These are phyloP conservation scores for Pitangus sulphuratus DNA, from an alignment of 2,797 vertebrate species.

Conservation along the genomic window DNA sequence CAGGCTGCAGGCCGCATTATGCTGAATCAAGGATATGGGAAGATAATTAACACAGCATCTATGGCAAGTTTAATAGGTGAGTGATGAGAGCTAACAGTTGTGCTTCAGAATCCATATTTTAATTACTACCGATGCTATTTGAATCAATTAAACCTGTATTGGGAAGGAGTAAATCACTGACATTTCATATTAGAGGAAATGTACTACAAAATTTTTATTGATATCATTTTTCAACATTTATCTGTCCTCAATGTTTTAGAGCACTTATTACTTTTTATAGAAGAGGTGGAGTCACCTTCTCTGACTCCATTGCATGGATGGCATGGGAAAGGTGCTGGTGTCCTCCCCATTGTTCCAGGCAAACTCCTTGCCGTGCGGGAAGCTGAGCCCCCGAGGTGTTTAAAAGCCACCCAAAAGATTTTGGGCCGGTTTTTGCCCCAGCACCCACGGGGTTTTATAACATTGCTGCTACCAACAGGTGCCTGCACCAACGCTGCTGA, in stretches of 20 bases:
- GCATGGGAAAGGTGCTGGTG: neutral
- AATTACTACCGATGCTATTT: constrained; percentile 76
- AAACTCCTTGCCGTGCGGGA: neutral
- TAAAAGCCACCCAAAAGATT: neutral
- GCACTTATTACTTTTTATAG: constrained; percentile 62
- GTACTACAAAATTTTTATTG: constrained; percentile 73
- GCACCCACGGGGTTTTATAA: constrained; percentile 34
- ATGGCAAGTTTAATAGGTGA: constrained; percentile 97
- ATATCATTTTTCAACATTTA: constrained; percentile 74
- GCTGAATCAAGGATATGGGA: constrained; percentile 93
- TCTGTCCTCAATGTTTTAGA: constrained; percentile 66
- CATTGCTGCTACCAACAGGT: constrained; percentile 85
- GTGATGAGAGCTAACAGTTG: constrained; percentile 84
- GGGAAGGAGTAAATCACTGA: constrained; percentile 73
- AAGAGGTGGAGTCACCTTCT: constrained; percentile 1
- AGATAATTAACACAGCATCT: constrained; percentile 97
- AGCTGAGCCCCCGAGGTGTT: neutral
- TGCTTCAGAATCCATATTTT: constrained; percentile 79
- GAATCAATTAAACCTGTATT: constrained; percentile 74
- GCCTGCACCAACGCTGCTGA: constrained; percentile 85
- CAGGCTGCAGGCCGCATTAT: constrained; percentile 90
- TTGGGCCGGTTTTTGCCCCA: neutral
- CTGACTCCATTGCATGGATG: neutral
- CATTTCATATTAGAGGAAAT: constrained; percentile 76
- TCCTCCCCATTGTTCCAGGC: neutral